Conservation (phyloP, 2,113 vertebrate species). For the Chaetodon trifascialis region DNA sequence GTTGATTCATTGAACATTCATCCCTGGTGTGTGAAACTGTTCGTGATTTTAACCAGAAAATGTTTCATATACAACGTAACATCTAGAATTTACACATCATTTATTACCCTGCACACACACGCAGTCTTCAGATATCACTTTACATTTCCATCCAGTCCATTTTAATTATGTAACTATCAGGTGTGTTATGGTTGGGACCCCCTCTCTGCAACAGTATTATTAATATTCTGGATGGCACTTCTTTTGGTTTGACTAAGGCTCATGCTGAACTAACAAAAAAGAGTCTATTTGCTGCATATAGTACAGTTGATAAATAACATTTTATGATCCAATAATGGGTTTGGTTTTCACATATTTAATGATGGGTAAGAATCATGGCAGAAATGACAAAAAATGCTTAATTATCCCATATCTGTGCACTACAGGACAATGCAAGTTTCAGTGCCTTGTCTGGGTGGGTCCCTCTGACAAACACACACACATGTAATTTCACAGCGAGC, state of each 20-base stretch:
- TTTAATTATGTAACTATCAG: background rate
- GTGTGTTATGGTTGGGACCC: background rate
- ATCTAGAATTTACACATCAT: background rate
- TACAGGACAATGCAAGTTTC: background rate
- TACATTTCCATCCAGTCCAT: background rate
- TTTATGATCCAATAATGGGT: background rate
- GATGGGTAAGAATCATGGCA: background rate
- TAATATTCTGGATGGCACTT: background rate
- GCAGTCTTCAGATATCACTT: background rate
- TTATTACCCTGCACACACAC: background rate
- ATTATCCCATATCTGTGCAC: background rate
- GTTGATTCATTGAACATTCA: conserved; percentile 14
- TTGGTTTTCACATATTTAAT: background rate
- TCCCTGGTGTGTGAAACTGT: background rate
- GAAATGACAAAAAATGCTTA: background rate
- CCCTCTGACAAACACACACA: background rate
- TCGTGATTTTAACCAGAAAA: background rate
- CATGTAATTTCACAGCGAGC: background rate
- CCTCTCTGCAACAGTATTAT: background rate
- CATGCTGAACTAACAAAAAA: background rate
- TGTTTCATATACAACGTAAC: background rate
- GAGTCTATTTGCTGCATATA: background rate
- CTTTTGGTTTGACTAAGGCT: background rate
- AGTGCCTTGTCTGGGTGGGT: background rate
- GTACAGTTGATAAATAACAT: background rate